Evolutionary conservation across 2,888 invertebrate species (phyloP).

Genomic region (Craniophora ligustri): DNA sequence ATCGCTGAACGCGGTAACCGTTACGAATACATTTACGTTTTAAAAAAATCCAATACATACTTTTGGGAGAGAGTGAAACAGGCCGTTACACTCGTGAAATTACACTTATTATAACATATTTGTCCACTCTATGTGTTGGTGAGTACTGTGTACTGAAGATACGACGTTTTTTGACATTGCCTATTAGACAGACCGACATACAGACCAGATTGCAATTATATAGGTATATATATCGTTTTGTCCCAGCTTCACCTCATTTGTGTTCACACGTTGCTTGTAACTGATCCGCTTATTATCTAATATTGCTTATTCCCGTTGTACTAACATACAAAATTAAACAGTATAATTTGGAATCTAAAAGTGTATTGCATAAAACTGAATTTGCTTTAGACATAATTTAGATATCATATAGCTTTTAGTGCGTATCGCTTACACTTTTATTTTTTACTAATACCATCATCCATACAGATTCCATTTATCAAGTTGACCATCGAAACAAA

Average conservation of each 20-base stretch:
- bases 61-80: too few species aligned
- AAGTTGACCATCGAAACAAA: too few species aligned
- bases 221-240: constrained; percentile 18
- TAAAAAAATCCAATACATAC: too few species aligned
- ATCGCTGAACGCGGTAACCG: too few species aligned
- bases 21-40: too few species aligned
- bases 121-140: not conserved
- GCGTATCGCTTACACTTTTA: constrained; percentile 49
- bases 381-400: constrained; percentile 41
- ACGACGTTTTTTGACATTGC: constrained; percentile 5
- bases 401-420: constrained; percentile 27
- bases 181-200: constrained; percentile 3
- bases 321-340: constrained; percentile 25
- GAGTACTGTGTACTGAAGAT: not conserved
- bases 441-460: constrained; percentile 29
- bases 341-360: constrained; percentile 17
- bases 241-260: constrained; percentile 17
- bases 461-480: not conserved
- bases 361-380: constrained; percentile 39
- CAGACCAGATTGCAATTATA: constrained; percentile 24
- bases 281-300: constrained; percentile 47
- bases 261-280: constrained; percentile 24
- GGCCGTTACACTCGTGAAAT: constrained; percentile 8
- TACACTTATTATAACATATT: constrained; percentile 24
- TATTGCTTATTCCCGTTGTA: constrained; percentile 43